A percentile compares a stretch with the other conserved stretches of the same genome.
These are phyloP conservation scores for Carassius auratus DNA, from an alignment of 2,113 vertebrate genomes.

Conservation along the genomic window DNA sequence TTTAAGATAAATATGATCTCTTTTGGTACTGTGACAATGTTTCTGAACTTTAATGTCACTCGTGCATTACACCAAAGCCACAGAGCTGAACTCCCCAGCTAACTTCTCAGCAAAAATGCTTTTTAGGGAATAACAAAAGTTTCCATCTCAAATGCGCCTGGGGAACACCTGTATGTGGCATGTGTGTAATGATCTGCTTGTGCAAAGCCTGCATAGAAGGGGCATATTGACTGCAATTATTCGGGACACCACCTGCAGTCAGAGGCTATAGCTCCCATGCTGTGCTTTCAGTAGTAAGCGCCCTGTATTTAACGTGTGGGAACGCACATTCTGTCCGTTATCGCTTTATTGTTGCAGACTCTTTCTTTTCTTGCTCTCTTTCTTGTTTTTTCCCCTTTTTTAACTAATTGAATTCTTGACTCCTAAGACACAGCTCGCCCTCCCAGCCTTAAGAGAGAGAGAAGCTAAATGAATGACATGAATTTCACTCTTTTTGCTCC, in stretches of 20 bases:
- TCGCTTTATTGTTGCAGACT: constrained; percentile 89
- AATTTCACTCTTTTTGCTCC: constrained; percentile 87
- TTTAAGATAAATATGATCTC: neutral
- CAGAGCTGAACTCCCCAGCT: constrained; percentile 28
- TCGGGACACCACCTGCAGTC: constrained; percentile 75
- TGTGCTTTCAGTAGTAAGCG: constrained; percentile 77
- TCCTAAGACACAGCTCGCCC: constrained; percentile 79
- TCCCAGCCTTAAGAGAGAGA: constrained; percentile 68
- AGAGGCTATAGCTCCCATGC: constrained; percentile 70
- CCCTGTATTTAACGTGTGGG: constrained; percentile 87
- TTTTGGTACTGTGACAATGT: neutral
- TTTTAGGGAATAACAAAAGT: constrained; percentile 59
- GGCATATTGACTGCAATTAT: constrained; percentile 64
- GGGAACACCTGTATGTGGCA: constrained; percentile 73
- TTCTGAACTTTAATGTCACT: constrained; percentile 12
- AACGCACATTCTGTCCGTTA: constrained; percentile 85
- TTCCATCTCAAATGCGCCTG: constrained; percentile 58
- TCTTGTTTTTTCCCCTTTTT: constrained; percentile 77
- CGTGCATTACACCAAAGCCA: neutral
- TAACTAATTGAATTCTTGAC: constrained; percentile 97
- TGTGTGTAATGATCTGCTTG: constrained; percentile 64
- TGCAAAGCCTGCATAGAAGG: constrained; percentile 55
- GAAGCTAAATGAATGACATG: constrained; percentile 82
- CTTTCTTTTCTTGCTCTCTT: constrained; percentile 69
- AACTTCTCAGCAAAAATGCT: constrained; percentile 48